Evolutionary conservation across 2,113 vertebrate species (phyloP), one percentile per base, ranked within the genome.

Genomic region (Tor tambroides): DNA sequence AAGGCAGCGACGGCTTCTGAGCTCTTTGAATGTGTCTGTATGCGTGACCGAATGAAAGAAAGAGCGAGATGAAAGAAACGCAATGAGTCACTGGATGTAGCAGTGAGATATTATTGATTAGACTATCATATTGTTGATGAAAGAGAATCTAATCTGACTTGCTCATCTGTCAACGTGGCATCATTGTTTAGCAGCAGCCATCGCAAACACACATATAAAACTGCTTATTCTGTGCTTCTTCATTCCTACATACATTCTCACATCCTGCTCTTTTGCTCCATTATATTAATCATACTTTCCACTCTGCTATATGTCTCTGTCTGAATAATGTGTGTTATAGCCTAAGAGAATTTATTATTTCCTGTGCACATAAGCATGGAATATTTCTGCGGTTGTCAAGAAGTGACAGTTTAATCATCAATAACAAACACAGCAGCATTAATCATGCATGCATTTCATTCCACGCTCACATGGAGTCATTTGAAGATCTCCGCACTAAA

Each of bases 121-220:
- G 61, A 75, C 83, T 90, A 92, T 90, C 91, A 89, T 92, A 90
- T 94, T 95, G 94, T 95, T 94, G 93, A 94, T 94, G 92, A 94
- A 91, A 90, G 90, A 89, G 91, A 94, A 94, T 95, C 94, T 94
- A 94, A 95, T 95, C 94, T 92, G 93, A 93, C 91, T 91, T 93
- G 88, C 93, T 94, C 92, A 89, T 95, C 94, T 93, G 93, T 95
- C 95, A 94, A 93, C 91, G 92, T 94, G 93, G 94, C 93, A 92
- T 91, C 89, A 91, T 93, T 92, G 92, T 94, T 94, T 94, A 94
- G 93, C 92, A 91, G 35, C 15, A 84, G 14, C 81, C 17, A 92
- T 92, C 91, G 93, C 76, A n/a, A 54, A 65, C 46, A 67, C 71
- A 6, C 23, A 43, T 21, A 63, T 19, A 84, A 32, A 69, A 85